A percentile compares a stretch with the other conserved stretches of the same genome.
phyloP scores from a whole-genome alignment of 2,113 vertebrate species.

The Panthera uncia region DNA sequence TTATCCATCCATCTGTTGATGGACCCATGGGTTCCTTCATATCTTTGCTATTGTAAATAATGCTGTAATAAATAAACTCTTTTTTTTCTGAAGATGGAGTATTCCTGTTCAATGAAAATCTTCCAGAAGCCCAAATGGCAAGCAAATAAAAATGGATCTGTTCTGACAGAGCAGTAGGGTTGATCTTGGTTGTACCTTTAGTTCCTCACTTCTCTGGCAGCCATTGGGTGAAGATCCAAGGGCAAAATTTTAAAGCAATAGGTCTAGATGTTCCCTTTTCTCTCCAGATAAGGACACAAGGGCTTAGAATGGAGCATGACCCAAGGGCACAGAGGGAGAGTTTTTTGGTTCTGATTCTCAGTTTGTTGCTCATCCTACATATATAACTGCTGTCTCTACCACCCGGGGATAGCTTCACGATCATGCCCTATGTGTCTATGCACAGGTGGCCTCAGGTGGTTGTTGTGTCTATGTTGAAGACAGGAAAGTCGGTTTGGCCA shows the following conservation, averaged over 20 bases:
- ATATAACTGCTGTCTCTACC: background rate
- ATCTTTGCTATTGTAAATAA: background rate
- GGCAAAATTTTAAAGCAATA: background rate
- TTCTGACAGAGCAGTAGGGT: background rate
- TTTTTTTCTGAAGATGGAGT: background rate
- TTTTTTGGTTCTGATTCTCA: background rate
- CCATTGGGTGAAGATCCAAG: background rate
- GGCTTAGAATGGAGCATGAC: background rate
- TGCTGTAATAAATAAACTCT: background rate
- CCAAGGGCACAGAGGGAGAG: background rate
- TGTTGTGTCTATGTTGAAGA: background rate
- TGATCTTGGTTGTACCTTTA: background rate
- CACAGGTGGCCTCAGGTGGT: background rate
- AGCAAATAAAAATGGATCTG: background rate
- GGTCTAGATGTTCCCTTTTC: background rate
- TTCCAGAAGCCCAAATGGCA: background rate
- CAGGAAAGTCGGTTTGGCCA: background rate
- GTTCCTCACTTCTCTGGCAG: background rate
- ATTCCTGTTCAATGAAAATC: background rate
- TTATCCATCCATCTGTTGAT: background rate
- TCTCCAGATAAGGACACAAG: background rate
- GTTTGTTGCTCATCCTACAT: background rate
- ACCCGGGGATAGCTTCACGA: background rate
- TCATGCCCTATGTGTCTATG: background rate
- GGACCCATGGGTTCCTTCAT: background rate